Evolutionary conservation across 2,113 vertebrate species (phyloP), one percentile per base, ranked within the genome.

Genomic region (Chionomys nivalis): DNA sequence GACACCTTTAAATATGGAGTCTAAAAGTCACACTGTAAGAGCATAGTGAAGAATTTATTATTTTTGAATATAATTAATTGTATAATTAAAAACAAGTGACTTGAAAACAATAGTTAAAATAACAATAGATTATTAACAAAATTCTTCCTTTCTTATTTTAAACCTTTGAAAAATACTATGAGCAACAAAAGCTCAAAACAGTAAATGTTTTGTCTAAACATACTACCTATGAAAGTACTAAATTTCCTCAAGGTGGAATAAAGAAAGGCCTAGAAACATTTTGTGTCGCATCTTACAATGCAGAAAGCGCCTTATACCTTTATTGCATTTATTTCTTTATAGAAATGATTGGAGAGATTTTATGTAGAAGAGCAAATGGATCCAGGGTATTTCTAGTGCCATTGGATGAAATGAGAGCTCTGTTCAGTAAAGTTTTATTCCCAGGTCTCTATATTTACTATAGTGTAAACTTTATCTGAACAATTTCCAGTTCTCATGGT

Each of bases 21-120:
- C 81, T 58, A 23, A 91, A 94, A 5, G 79, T 82, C 58, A 3
- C 39, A 91, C 36, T 39, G 2, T 72, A 36, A 93, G 28, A 82
- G 90, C 5, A 93, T 1, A 91, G 23, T 1, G 58, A 91, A 61
- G 7, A 0, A 39, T 1, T 85, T 89, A 26, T 1, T 55, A 42
- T 61, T 61, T 65, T 63, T 2, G 52, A 91, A 77, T 96, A 44
- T 4, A 3, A 58, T 82, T 6, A 93, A 96, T 93, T 19, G 1
- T 47, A 96, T 97, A 98, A 91, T 90, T 55, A 89, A 0, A 92
- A 87, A 75, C 61, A 89, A 92, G 33, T 96, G 39, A 55, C 10
- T 89, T 93, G 24, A 39, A 96, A 97, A 95, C 83, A 96, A 87
- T 87, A 96, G 9, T 97, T 90, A 95, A 28, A 68, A 75, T 17